A percentile compares a stretch with the other conserved stretches of the same genome.
Evolutionary conservation across 2,113 vertebrate genomes (phyloP).

Genomic region (Perca schrenkii): DNA sequence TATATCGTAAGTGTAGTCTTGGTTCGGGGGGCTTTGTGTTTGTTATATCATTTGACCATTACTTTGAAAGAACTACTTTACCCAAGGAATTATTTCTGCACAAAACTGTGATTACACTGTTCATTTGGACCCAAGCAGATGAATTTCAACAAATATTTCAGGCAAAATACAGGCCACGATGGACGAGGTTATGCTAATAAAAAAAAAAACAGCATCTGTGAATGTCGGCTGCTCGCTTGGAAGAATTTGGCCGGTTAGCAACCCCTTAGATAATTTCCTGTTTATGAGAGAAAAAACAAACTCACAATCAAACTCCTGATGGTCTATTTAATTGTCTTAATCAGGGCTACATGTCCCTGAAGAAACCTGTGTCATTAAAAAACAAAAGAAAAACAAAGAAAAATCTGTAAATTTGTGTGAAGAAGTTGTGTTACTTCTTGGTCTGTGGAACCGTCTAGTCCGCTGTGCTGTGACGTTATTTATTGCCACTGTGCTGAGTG

Average conservation of each 20-base stretch:
- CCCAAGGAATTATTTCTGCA: background rate
- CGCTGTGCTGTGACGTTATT: conserved; percentile 54
- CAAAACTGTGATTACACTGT: background rate
- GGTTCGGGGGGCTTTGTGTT: background rate
- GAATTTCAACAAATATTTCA: conserved; percentile 34
- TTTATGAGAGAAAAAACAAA: conserved; percentile 44
- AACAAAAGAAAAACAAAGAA: background rate
- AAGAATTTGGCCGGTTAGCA: conserved; percentile 40
- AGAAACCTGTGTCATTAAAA: background rate
- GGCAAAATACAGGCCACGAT: conserved; percentile 11
- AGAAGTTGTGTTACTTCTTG: conserved; percentile 11
- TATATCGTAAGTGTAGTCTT: background rate
- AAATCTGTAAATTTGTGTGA: background rate
- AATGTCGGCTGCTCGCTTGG: conserved; percentile 36
- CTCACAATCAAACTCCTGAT: conserved; percentile 36
- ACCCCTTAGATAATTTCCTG: conserved; percentile 58
- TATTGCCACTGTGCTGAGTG: conserved; percentile 58
- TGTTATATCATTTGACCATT: background rate
- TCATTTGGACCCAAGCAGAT: conserved; percentile 29
- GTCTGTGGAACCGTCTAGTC: background rate
- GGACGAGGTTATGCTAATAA: conserved; percentile 35
- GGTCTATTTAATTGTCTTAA: conserved; percentile 24
- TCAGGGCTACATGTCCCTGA: conserved; percentile 4
- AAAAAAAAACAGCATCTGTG: conserved; percentile 45
- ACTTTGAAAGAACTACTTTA: background rate